Evolutionary conservation across 2,888 invertebrate species (phyloP).

Genomic region (Drosophila eohydei): DNA sequence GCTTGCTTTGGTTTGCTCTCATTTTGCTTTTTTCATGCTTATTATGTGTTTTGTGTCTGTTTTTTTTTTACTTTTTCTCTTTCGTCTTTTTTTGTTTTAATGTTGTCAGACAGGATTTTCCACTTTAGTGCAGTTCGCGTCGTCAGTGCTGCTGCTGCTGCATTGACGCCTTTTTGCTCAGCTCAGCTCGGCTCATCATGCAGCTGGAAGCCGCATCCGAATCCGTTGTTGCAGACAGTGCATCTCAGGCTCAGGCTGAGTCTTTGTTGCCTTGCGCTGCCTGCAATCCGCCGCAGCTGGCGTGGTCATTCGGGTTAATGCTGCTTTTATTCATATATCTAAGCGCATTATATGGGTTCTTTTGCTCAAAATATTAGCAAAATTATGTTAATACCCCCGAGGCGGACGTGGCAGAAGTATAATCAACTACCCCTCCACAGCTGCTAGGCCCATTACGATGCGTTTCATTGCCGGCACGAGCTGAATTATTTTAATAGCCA

Average conservation of each 20-base stretch:
- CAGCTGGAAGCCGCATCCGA: constrained; percentile 43
- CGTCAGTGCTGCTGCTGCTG: constrained; percentile 5
- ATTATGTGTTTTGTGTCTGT: constrained; percentile 62
- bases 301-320: constrained; percentile 66
- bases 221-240: constrained; percentile 37
- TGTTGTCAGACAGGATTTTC: constrained; percentile 83
- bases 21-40: constrained; percentile 73
- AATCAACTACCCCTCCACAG: constrained; percentile 28
- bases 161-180: constrained; percentile 56
- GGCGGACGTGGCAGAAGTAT: constrained; percentile 31
- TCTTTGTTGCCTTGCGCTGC: constrained; percentile 25
- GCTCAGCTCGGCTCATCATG: constrained; percentile 56
- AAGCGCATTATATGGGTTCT: constrained; percentile 64
- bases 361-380: constrained; percentile 60
- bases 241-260: constrained; percentile 3
- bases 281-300: constrained; percentile 54
- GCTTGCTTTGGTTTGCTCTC: constrained; percentile 65
- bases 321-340: constrained; percentile 70
- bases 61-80: constrained; percentile 57
- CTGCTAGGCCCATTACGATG: constrained; percentile 23
- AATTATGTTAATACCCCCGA: constrained; percentile 65
- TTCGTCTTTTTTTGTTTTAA: constrained; percentile 62
- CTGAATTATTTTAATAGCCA: constrained; percentile 68
- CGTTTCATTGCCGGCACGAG: constrained; percentile 41
- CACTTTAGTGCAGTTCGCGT: constrained; percentile 72